Base-by-base conservation (phyloP, 2,888 invertebrate genomes). In the Tenthredo scrophulariae region DNA sequence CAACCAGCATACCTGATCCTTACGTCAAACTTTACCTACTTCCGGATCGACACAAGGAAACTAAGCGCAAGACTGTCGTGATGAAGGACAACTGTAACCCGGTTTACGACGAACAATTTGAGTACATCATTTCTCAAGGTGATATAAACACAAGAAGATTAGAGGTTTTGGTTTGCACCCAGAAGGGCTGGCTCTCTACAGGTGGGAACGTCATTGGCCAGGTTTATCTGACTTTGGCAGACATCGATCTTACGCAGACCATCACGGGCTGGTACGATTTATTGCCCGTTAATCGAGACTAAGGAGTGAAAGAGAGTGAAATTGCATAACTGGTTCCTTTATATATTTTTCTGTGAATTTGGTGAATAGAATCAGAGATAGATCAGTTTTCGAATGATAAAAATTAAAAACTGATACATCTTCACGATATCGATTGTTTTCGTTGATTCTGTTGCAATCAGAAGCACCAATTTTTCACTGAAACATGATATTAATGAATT, bases 1-100 rank as follows among this genome's bases (percentile, higher is more conserved):
- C 97, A 0, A 95, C 95, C 87, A 97, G 96, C 92, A 96, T 98
- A 90, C 98, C 98, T 1, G 98, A 98, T 94, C 97, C 98, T 0
- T 98, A 98, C 91, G 98, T 98, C 0, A 98, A 98, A 92, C 93
- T 98, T 43, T 98, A 98, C 92, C 94, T 98, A 87, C 94, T 98
- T 86, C 98, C 98, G 0, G 97, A 97, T 84, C 95, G 97, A 84
- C 95, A 97, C 75, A 97, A 97, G 93, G 97, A 98, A 88, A 96
- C 97, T 0, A 98, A 98, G 93, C 95, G 98, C 72, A 98, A 98
- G 94, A 98, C 98, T 18, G 95, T 95, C 88, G 97, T 97, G 18
- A 94, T 97, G 86, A 98, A 98, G 92, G 98, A 98, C 93, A 98
- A 96, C 91, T 98, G 98, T 91, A 97, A 97, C 95, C 98, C 98